Percentiles rank a stretch among this genome's conserved stretches.
phyloP scores from a whole-genome alignment of 2,113 vertebrate genomes.

The Poecile atricapillus region DNA sequence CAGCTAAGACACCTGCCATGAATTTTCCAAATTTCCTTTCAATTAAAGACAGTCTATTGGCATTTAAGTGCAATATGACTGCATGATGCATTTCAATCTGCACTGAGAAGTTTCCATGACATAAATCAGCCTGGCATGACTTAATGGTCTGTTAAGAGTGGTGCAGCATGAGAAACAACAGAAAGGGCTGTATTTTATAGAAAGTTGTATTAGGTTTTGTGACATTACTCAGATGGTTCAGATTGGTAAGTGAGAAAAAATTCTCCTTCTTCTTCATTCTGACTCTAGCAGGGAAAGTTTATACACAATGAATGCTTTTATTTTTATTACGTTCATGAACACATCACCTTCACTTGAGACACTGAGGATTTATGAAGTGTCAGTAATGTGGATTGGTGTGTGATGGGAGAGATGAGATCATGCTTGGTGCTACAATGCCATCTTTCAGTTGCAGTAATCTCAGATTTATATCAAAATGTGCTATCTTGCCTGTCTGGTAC shows the following conservation, averaged over 20 bases:
- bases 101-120: conserved; percentile 25
- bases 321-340: not conserved
- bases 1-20: not conserved
- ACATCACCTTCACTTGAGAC: not conserved
- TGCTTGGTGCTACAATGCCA: not conserved
- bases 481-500: not conserved
- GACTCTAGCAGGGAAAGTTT: not conserved
- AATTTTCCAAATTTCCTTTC: conserved; percentile 11
- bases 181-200: conserved; percentile 34
- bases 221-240: not conserved
- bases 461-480: not conserved
- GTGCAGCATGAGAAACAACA: conserved; percentile 13
- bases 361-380: not conserved
- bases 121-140: conserved; percentile 32
- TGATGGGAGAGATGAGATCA: not conserved
- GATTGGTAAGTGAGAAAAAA: not conserved
- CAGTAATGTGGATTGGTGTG: not conserved
- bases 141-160: not conserved
- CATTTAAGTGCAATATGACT: conserved; percentile 26
- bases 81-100: conserved; percentile 35
- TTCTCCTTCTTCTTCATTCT: not conserved
- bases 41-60: conserved; percentile 18
- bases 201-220: not conserved
- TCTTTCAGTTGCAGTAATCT: not conserved
- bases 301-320: not conserved